A percentile compares a stretch with the other conserved stretches of the same genome.
phyloP scores from a whole-genome alignment of 2,888 invertebrate species.

The Caprella mutica region DNA sequence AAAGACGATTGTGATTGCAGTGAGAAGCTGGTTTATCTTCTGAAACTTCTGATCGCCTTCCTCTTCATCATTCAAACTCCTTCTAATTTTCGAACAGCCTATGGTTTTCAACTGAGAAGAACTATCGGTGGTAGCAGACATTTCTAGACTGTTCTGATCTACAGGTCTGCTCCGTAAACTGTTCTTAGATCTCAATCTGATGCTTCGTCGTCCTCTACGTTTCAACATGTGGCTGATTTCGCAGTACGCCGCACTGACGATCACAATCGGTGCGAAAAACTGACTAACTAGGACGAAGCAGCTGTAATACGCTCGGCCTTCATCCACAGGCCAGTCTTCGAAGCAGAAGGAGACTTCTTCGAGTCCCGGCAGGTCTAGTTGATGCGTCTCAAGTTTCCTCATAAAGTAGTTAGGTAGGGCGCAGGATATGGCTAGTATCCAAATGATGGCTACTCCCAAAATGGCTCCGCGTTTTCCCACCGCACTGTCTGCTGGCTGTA shows the following conservation, averaged over 20 bases:
- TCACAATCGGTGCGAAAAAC: conserved; percentile 69
- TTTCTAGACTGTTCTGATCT: background rate
- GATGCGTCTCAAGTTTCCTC: conserved; percentile 51
- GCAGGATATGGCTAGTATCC: conserved; percentile 50
- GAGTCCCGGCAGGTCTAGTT: conserved; percentile 43
- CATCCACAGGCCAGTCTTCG: conserved; percentile 59
- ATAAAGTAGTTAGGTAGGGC: conserved; percentile 55
- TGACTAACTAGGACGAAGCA: conserved; percentile 70
- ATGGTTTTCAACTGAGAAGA: background rate
- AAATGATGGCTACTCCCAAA: conserved; percentile 48
- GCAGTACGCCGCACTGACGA: conserved; percentile 68
- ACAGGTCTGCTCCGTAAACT: background rate
- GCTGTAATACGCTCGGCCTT: conserved; percentile 65
- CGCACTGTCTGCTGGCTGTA: conserved; percentile 5
- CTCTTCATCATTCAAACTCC: no score
- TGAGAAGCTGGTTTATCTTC: conserved; percentile 71
- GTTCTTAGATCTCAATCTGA: background rate
- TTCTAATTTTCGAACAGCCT: conserved; percentile 36
- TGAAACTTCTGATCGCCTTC: background rate
- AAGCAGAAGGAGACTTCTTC: conserved; percentile 55
- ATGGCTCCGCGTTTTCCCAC: conserved; percentile 55
- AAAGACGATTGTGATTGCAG: conserved; percentile 75
- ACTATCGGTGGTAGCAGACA: background rate
- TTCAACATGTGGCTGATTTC: conserved; percentile 47
- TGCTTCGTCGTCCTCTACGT: background rate